phyloP scores from a whole-genome alignment of 2,113 vertebrate genomes.

The Halcyon malimbica region DNA sequence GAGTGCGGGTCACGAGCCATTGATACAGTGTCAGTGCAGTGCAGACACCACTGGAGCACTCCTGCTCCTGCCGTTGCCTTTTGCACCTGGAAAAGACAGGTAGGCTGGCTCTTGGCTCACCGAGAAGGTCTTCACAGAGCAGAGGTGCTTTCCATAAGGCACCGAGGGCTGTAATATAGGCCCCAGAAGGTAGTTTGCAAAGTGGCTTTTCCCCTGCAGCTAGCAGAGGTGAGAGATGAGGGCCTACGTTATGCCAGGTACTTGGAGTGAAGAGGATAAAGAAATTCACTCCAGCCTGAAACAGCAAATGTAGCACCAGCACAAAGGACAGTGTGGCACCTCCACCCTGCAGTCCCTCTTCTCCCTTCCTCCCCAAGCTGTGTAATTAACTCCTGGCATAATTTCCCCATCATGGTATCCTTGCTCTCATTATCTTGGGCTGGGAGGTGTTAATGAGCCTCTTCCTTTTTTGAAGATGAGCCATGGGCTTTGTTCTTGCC shows the following conservation, averaged over 20 bases:
- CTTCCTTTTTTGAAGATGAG: constrained; percentile 21
- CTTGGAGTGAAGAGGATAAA: not conserved
- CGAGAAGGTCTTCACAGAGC: not conserved
- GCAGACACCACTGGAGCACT: not conserved
- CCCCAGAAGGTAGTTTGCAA: not conserved
- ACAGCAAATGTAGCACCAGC: not conserved
- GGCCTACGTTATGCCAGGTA: not conserved
- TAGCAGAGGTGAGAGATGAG: not conserved
- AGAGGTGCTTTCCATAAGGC: rapidly evolving
- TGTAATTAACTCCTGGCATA: constrained; percentile 12
- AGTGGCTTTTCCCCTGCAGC: not conserved
- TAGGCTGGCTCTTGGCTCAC: not conserved
- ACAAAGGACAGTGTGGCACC: not conserved
- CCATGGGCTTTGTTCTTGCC: constrained; percentile 11
- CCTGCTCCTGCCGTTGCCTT: not conserved
- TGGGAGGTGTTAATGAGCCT: constrained; percentile 38
- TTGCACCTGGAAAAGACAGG: not conserved
- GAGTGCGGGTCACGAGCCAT: not conserved
- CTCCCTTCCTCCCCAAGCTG: not conserved
- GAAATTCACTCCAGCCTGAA: not conserved
- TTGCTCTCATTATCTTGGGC: constrained; percentile 25
- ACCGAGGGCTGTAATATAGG: not conserved
- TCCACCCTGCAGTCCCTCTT: not conserved
- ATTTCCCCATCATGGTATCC: not conserved
- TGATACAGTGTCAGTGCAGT: not conserved